Base-by-base conservation (phyloP, 2,113 vertebrate species). In the Alouatta palliata region DNA sequence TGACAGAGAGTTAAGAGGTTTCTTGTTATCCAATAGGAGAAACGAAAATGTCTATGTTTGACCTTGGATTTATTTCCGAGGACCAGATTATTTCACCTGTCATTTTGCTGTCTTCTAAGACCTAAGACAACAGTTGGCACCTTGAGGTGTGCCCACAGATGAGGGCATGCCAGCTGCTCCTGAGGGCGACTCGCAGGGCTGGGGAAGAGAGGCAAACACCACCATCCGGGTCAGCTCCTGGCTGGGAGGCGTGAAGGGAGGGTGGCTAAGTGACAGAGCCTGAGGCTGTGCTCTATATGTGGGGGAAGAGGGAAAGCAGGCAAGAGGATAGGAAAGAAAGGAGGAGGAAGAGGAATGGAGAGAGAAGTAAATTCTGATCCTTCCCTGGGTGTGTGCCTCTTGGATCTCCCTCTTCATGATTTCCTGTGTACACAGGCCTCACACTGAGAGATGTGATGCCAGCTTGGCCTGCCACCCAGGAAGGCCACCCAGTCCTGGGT, bases 61-160 rank as follows among this genome's bases (percentile, higher is more conserved):
- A 86, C 76, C 92, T 80, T 40, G 83, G 75, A 40, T 92, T 82
- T 83, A 77, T 87, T 96, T 93, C 89, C 58, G 79, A 92, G 84
- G 61, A 95, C 61, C 56, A n/a, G 84, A 58, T 84, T 90, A 68
- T 95, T 84, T 81, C 58, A 86, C 90, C 64, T 68, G 40, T 81
- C 52, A 77, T 88, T 84, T 88, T 80, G n/a, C 90, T 92, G 79
- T 95, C 83, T 91, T 94, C 16, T 97, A 56, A 75, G 73, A 47
- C 68, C 75, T 68, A n/a, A 94, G 58, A 80, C 91, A 70, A 92
- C 56, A 61, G 66, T 17, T 95, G 93, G 75, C 89, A 43, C 64
- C 6, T 40, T 23, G 32, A 56, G 70, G 27, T 49, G 27, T 76
- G 73, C 47, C 75, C 83, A 14, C 13, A 12, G 86, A 73, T 5